Conservation (phyloP, 2,888 invertebrate genomes). For the Blastobasis lacticolella region DNA sequence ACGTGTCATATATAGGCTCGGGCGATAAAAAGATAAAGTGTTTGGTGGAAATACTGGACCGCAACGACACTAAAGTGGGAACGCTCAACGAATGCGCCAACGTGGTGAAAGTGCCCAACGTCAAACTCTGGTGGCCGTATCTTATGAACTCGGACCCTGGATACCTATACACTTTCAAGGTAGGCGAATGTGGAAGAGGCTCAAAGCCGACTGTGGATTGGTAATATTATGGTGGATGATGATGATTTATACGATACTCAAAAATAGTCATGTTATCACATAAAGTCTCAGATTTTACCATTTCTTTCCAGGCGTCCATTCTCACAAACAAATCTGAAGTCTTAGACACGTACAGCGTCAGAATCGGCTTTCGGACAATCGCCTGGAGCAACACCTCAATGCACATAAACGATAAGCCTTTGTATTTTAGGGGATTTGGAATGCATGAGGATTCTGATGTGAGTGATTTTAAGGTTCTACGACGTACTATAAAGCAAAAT, state of each 20-base stretch:
- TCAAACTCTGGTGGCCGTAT: slow-evolving; percentile 94
- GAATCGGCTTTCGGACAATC: slow-evolving; percentile 90
- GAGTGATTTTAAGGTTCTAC: slow-evolving; percentile 29
- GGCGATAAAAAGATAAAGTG: slow-evolving; percentile 33
- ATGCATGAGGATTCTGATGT: slow-evolving; percentile 96
- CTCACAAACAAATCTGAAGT: slow-evolving; percentile 36
- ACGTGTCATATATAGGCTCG: slow-evolving; percentile 60
- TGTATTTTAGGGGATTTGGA: slow-evolving; percentile 95
- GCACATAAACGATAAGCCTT: slow-evolving; percentile 86
- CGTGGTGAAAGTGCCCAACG: slow-evolving; percentile 78
- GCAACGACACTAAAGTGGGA: slow-evolving; percentile 57
- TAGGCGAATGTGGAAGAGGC: slow-evolving; percentile 25
- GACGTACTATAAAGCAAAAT: no score
- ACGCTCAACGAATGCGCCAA: slow-evolving; percentile 75
- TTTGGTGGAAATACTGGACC: slow-evolving; percentile 53
- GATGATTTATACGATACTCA: no score
- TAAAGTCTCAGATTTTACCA: no score
- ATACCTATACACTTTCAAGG: slow-evolving; percentile 90
- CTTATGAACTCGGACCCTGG: slow-evolving; percentile 87
- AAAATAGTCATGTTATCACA: no score
- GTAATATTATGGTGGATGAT: no score
- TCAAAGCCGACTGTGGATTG: no score
- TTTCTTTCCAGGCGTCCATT: slow-evolving; percentile 39
- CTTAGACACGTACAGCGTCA: slow-evolving; percentile 87
- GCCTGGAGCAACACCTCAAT: slow-evolving; percentile 84